phyloP scores from a whole-genome alignment of 2,797 vertebrate species.

The Antrozous pallidus region DNA sequence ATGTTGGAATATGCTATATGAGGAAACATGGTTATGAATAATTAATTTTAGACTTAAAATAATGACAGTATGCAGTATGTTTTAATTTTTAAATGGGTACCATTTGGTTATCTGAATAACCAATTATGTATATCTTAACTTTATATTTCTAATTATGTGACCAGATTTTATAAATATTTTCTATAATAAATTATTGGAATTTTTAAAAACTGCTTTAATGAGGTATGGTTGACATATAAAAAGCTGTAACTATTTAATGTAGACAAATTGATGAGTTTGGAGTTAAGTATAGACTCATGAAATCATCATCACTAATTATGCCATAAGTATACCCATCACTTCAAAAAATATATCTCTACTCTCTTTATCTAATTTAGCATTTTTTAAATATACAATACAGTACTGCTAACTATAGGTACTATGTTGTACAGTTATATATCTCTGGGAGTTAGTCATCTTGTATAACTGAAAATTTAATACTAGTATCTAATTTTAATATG shows the following conservation, averaged over 20 bases:
- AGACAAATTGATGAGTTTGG: background rate
- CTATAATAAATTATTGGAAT: background rate
- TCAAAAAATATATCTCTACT: background rate
- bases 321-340: background rate
- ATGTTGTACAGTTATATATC: background rate
- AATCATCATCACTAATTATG: background rate
- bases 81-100: background rate
- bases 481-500: conserved; percentile 21
- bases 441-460: background rate
- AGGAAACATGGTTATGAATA: background rate
- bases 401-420: background rate
- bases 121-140: background rate
- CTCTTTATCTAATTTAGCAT: background rate
- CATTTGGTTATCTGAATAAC: background rate
- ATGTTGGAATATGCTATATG: background rate
- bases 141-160: background rate
- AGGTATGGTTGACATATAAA: background rate
- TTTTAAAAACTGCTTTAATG: background rate
- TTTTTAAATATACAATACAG: background rate
- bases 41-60: background rate
- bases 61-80: background rate
- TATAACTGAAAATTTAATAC: background rate
- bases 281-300: background rate
- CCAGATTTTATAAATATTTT: background rate
- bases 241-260: background rate